Evolutionary conservation across 2,113 vertebrate genomes (phyloP).

Genomic region (Vanacampus margaritifer): DNA sequence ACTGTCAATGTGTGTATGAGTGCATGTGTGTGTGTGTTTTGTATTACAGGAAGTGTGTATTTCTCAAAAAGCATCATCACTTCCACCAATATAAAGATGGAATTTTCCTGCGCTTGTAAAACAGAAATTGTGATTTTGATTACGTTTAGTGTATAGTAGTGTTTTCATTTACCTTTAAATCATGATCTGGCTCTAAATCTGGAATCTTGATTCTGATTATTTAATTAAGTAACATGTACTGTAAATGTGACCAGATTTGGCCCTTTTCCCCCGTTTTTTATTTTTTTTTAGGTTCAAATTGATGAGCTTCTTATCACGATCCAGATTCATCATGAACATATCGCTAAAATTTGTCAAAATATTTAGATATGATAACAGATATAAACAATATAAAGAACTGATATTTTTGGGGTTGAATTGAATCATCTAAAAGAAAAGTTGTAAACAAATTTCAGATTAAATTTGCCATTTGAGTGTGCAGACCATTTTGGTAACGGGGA

Average conservation of each 20-base stretch:
- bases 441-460: too few relatives aligned
- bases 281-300: too few relatives aligned
- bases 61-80: background rate
- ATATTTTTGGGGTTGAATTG: too few relatives aligned
- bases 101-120: background rate
- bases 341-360: too few relatives aligned
- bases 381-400: too few relatives aligned
- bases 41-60: background rate
- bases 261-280: too few relatives aligned
- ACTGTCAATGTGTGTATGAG: constrained; percentile 27
- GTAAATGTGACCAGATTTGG: background rate
- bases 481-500: too few relatives aligned
- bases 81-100: background rate
- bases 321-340: too few relatives aligned
- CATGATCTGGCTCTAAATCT: background rate
- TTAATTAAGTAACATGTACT: background rate
- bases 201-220: background rate
- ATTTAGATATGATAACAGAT: too few relatives aligned
- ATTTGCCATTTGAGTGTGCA: too few relatives aligned
- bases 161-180: background rate
- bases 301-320: too few relatives aligned
- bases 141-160: background rate
- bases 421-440: too few relatives aligned
- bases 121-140: background rate
- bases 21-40: background rate